Base-by-base conservation (phyloP, 1,140 invertebrate species). In the Drosophila suzukii region DNA sequence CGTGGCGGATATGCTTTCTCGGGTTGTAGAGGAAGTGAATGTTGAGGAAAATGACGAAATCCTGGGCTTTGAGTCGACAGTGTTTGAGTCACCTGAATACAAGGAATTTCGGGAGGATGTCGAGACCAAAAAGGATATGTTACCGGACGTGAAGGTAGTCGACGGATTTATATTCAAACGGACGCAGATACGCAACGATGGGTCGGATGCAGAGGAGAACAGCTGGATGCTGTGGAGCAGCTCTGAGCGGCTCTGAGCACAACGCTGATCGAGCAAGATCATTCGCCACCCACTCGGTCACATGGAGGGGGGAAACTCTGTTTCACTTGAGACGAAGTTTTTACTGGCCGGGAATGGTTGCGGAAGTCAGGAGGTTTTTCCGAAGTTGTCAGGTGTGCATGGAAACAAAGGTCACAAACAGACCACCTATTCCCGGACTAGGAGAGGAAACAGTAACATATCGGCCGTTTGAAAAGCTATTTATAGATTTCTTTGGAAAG, bases 191-290 rank as follows among this genome's bases (percentile, higher is more conserved):
- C 4, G 0, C 2, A 34, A 36, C 3, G 7, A 8, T 0, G 12
- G 46, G 4, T 8, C 17, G 11, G 67, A 32, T 5, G 11, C 47
- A 3, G 20, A 50, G 6, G 6, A 38, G 7, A 46, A 63, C 6
- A n/a, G 20, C 10, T 67, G 47, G 65, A 61, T 44, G 4, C 24
- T 66, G 6, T 66, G 54, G 55, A 4, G n/a, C n/a, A n/a, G n/a
- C n/a, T 58, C 0, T 41, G 15, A 2, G 5, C 13, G 3, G 0
- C 36, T 0, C 7, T 56, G 20, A 57, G 24, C 0, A 7, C 36
- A 0, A 24, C 20, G 0, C 6, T 60, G 1, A 51, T 60, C 3
- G 32, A 61, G 4, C 32, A 39, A 11, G 46, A 27, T 0, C 63
- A 67, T n/a, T 4, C 17, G 0, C 39, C 34, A 4, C 44, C n/a